phyloP scores from a whole-genome alignment of 2,113 vertebrate genomes.

The Diphyllodes magnificus region DNA sequence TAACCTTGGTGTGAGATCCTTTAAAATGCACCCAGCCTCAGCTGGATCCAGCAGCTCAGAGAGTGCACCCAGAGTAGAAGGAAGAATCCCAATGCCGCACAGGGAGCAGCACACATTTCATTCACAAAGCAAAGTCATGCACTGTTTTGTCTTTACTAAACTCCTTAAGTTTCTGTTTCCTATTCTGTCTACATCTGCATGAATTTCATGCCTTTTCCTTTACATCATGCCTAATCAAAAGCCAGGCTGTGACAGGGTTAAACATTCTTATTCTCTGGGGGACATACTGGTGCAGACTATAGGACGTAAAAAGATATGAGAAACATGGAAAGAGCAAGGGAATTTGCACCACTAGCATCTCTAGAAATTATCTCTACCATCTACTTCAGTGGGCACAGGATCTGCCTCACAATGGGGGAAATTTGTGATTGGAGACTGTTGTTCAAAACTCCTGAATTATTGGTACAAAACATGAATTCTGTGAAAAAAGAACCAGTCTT shows the following conservation, averaged over 20 bases:
- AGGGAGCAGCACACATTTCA: background rate
- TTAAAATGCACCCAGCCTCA: background rate
- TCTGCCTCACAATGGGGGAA: background rate
- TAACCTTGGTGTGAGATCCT: background rate
- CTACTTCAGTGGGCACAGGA: background rate
- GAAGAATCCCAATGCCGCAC: rapidly evolving
- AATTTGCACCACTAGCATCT: background rate
- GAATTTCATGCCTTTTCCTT: background rate
- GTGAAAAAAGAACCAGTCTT: background rate
- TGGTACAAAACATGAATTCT: rapidly evolving
- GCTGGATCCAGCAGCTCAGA: background rate
- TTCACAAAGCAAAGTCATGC: background rate
- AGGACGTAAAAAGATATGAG: background rate
- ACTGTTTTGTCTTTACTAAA: background rate
- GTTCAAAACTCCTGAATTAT: background rate
- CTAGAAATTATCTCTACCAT: background rate
- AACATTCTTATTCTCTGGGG: background rate
- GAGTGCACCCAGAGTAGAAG: no score
- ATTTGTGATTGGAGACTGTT: background rate
- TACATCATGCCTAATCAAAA: background rate
- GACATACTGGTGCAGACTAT: background rate
- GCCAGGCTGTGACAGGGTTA: background rate
- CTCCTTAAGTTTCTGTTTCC: background rate
- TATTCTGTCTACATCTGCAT: background rate
- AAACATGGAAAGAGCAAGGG: background rate